These are phyloP conservation scores for Aethes cnicana DNA, from an alignment of 2,888 invertebrate species.

Conservation along the genomic window DNA sequence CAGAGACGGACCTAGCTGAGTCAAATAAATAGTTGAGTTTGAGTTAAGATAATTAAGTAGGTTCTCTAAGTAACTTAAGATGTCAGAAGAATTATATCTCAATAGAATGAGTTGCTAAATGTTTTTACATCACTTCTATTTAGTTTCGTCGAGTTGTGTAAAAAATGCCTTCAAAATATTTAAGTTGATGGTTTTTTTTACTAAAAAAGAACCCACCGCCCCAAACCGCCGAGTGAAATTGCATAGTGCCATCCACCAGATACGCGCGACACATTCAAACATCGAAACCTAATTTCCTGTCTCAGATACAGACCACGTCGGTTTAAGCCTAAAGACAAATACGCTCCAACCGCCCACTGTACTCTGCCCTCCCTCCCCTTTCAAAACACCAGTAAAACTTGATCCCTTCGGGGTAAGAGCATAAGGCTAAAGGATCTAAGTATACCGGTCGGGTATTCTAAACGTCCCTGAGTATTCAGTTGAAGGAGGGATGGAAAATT, in stretches of 20 bases:
- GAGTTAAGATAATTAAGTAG: too few species aligned
- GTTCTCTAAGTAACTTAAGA: too few species aligned
- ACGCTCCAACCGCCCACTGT: slow-evolving; percentile 53
- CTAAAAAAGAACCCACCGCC: slow-evolving; percentile 12
- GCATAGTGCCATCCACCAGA: slow-evolving; percentile 51
- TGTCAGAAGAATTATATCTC: too few species aligned
- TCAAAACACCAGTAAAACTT: slow-evolving; percentile 14
- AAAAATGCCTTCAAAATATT: too few species aligned
- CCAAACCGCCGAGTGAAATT: slow-evolving; percentile 4
- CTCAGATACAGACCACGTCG: slow-evolving; percentile 68
- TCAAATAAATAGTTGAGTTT: too few species aligned
- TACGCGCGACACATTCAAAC: slow-evolving; percentile 62
- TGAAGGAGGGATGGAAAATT: slow-evolving; percentile 50
- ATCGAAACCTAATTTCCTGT: slow-evolving; percentile 81
- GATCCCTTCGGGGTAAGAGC: slow-evolving; percentile 30
- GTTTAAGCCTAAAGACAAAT: slow-evolving; percentile 77
- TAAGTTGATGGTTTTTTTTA: too few species aligned
- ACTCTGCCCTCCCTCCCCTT: slow-evolving; percentile 43
- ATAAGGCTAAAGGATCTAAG: slow-evolving; percentile 18
- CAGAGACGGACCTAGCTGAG: too few species aligned
- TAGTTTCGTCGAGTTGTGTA: too few species aligned
- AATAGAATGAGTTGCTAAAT: too few species aligned
- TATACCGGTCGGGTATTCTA: slow-evolving; percentile 42
- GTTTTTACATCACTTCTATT: too few species aligned
- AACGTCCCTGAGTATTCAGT: slow-evolving; percentile 42